Base-by-base conservation (phyloP, 2,888 invertebrate species). In the Calliopum simillimum region DNA sequence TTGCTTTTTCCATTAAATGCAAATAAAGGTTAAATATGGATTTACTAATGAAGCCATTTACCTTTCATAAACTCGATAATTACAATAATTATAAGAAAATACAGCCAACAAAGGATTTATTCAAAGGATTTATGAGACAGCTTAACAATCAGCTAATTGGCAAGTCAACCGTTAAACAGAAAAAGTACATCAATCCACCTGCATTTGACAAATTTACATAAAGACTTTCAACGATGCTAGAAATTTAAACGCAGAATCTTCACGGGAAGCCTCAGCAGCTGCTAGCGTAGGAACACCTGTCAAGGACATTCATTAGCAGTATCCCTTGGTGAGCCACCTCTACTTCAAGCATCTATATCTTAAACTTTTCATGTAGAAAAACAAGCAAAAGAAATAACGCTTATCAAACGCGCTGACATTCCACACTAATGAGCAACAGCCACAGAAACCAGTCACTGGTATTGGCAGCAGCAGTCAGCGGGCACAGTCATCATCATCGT, bases 381-480 rank as follows among this genome's bases (percentile, higher is more conserved):
- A 53, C 14, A 13, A 5, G n/a, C 41, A 6, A n/a, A 55, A 65
- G 53, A 41, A 53, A 53, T 53, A 21, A 49, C 21, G 66, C 66
- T 66, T 58, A 56, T 66, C 66, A 46, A 58, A 33, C 44, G 23
- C 56, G 41, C 21, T 44, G 21, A 23, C 56, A 56, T 66, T 58
- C 56, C 44, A 44, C 56, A 66, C 47, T 66, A 66, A 66, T 66
- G 56, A 66, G 66, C 56, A 56, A 13, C 65, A 55, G 21, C 11
- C 5, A 25, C 8, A 19, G 55, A n/a, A n/a, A n/a, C 55, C 21
- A n/a, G 13, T 41, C 23, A 33, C 6, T 33, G 33, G 33, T 33
- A 33, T 33, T 6, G 33, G 33, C 33, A 33, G 5, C 8, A 8
- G 33, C 2, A 33, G n/a, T n/a, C n/a, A n/a, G 33, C 33, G 1